Evolutionary conservation across 2,113 vertebrate species (phyloP).

Genomic region (Oryzias melastigma): DNA sequence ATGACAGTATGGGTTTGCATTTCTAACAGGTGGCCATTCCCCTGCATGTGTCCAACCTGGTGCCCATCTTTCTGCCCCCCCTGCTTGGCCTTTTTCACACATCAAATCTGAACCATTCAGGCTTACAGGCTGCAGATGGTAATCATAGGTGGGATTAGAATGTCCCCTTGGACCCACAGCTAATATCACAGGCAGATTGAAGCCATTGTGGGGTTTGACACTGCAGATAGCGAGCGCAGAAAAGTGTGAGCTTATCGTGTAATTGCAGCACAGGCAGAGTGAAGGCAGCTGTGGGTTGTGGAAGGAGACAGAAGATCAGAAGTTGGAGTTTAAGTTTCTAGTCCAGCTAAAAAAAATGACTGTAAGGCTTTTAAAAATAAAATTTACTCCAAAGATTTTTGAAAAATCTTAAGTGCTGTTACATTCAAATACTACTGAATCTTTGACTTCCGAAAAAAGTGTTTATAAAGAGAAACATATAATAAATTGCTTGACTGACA

Average conservation of each 20-base stretch:
- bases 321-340: constrained; percentile 41
- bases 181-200: constrained; percentile 53
- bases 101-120: constrained; percentile 34
- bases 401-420: too few relatives aligned
- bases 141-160: constrained; percentile 52
- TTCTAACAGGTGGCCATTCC: constrained; percentile 14
- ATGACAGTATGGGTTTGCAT: constrained; percentile 1
- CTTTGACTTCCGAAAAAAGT: neutral
- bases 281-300: constrained; percentile 34
- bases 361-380: constrained; percentile 2
- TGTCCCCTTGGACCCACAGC: constrained; percentile 43
- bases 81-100: constrained; percentile 43
- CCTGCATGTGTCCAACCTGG: constrained; percentile 23
- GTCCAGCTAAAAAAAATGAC: neutral
- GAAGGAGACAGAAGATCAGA: constrained; percentile 51
- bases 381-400: neutral
- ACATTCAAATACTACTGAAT: too few relatives aligned
- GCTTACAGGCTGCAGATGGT: constrained; percentile 44
- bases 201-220: constrained; percentile 41
- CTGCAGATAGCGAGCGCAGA: constrained; percentile 40
- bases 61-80: constrained; percentile 15
- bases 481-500: neutral
- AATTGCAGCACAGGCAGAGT: constrained; percentile 38
- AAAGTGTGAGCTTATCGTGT: constrained; percentile 59
- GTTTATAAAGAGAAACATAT: too few relatives aligned